Evolutionary conservation across 1,140 invertebrate species (phyloP).

Genomic region (Drosophila subobscura): DNA sequence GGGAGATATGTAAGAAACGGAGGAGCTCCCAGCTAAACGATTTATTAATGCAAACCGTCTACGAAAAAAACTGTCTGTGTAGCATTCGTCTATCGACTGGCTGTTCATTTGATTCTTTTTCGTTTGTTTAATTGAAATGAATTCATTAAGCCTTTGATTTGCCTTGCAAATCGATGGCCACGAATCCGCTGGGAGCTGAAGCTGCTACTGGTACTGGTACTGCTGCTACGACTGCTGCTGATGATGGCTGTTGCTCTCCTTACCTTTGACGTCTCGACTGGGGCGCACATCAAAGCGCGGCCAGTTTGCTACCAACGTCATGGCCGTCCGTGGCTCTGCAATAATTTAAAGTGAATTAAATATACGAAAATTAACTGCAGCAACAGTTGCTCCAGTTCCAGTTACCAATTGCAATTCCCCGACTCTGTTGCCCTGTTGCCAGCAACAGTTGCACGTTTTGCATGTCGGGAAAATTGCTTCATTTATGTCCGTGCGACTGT

Average conservation of each 20-base stretch:
- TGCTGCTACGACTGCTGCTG: background rate
- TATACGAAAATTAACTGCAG: constrained; percentile 77
- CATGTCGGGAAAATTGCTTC: constrained; percentile 79
- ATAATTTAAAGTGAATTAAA: constrained; percentile 79
- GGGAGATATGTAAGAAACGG: constrained; percentile 13
- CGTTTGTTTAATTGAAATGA: constrained; percentile 79
- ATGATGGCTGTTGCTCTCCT: constrained; percentile 26
- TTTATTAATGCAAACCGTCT: constrained; percentile 72
- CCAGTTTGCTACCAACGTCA: constrained; percentile 34
- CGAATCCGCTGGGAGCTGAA: constrained; percentile 12
- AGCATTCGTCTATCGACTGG: constrained; percentile 56
- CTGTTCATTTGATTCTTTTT: constrained; percentile 55
- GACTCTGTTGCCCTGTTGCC: constrained; percentile 46
- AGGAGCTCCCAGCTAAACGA: constrained; percentile 70
- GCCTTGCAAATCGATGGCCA: constrained; percentile 71
- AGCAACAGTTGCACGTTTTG: constrained; percentile 80
- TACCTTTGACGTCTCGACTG: constrained; percentile 64
- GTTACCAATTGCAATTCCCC: constrained; percentile 18
- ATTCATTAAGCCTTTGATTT: constrained; percentile 80
- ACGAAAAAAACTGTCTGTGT: constrained; percentile 37
- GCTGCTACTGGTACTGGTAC: background rate
- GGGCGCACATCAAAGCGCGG: constrained; percentile 69
- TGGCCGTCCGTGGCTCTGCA: constrained; percentile 50
- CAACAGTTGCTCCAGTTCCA: constrained; percentile 51
- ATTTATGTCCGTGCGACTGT: constrained; percentile 77